Evolutionary conservation across 2,797 vertebrate species (phyloP).

Genomic region (Gila robusta): DNA sequence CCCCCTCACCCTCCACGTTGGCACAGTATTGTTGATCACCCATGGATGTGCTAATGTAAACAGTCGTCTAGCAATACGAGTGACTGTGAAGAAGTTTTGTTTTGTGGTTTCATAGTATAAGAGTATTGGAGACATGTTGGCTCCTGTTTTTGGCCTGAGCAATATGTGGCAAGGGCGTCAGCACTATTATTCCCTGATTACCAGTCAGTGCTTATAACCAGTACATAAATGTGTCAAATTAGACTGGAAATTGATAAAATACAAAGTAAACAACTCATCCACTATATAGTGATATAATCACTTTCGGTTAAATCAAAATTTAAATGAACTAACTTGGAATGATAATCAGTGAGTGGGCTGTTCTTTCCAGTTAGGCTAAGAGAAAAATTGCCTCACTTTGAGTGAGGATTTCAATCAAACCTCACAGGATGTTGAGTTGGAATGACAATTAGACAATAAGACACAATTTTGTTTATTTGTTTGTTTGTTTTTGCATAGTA

Average conservation of each 20-base stretch:
- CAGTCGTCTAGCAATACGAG: neutral
- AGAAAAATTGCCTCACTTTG: neutral
- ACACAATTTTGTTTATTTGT: too few species aligned
- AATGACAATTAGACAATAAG: too few species aligned
- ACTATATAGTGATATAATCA: neutral
- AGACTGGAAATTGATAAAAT: neutral
- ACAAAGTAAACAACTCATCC: neutral
- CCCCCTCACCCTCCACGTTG: conserved; percentile 2
- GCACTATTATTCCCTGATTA: neutral
- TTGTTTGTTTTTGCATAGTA: too few species aligned
- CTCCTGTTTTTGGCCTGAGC: neutral
- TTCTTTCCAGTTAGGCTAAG: neutral
- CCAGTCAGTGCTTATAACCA: neutral
- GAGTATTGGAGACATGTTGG: neutral
- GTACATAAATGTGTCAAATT: neutral
- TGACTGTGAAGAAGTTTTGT: conserved; percentile 23
- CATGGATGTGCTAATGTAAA: conserved; percentile 37
- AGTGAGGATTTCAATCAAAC: neutral
- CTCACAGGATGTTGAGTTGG: neutral
- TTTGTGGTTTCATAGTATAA: neutral
- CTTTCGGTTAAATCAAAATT: neutral
- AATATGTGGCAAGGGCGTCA: neutral
- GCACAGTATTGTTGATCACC: neutral
- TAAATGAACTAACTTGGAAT: neutral
- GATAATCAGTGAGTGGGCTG: neutral